Evolutionary conservation across 2,888 invertebrate species (phyloP).

Genomic region (Meteorus colon): DNA sequence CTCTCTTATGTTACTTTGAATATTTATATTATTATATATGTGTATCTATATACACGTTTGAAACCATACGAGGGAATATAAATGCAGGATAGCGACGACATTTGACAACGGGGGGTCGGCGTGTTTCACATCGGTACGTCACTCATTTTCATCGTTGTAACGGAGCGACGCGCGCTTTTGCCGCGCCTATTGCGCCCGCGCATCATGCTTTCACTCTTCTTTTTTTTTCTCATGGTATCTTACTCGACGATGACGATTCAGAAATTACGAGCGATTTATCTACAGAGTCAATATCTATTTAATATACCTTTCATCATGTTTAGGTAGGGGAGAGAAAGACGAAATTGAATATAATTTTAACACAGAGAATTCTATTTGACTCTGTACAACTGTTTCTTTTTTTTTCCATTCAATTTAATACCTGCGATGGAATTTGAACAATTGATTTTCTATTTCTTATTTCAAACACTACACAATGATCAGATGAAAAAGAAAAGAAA

Average conservation of each 20-base stretch:
- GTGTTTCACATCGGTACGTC: conserved; percentile 70
- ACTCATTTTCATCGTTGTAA: conserved; percentile 65
- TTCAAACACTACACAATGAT: no score
- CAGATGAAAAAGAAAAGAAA: no score
- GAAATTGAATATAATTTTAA: no score
- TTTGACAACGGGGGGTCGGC: conserved; percentile 68
- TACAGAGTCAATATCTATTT: conserved; percentile 11
- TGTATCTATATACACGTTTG: background rate
- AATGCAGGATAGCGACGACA: conserved; percentile 60
- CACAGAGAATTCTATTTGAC: no score
- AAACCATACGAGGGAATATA: background rate
- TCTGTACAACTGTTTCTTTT: background rate
- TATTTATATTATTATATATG: conserved; percentile 51
- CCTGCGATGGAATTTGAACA: background rate
- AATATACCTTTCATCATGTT: background rate
- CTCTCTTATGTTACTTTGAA: conserved; percentile 52
- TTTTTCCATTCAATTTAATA: background rate
- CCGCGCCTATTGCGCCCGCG: conserved; percentile 25
- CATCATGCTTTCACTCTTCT: background rate
- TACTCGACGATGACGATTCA: conserved; percentile 52
- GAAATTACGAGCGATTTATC: conserved; percentile 52
- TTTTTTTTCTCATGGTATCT: conserved; percentile 5
- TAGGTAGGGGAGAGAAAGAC: background rate
- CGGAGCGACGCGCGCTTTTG: conserved; percentile 41
- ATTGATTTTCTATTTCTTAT: background rate